Evolutionary conservation across 2,113 vertebrate species (phyloP).

Genomic region (Haliaeetus leucogaster): DNA sequence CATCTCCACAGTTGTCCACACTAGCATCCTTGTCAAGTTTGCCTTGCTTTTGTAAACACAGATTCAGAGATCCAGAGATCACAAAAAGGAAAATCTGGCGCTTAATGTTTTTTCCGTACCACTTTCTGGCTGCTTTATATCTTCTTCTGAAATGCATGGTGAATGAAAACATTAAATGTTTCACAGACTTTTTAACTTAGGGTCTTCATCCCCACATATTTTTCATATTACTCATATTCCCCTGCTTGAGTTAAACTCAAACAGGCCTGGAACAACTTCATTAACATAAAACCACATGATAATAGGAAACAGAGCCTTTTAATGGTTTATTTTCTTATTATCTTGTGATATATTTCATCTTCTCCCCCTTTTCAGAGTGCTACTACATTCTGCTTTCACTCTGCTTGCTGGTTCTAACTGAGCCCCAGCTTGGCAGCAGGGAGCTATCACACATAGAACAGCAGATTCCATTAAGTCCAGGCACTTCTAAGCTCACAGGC

Average conservation of each 20-base stretch:
- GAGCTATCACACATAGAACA: not conserved
- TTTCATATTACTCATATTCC: conserved; percentile 74
- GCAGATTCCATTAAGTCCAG: not conserved
- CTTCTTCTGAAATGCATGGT: conserved; percentile 51
- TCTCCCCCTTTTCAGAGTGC: conserved; percentile 37
- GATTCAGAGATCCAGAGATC: not conserved
- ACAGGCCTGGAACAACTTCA: conserved; percentile 73
- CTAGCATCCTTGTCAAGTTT: not conserved
- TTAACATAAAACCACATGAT: conserved; percentile 78
- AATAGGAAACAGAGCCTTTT: conserved; percentile 72
- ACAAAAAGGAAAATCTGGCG: not conserved
- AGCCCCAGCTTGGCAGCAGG: not conserved
- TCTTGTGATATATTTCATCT: conserved; percentile 74
- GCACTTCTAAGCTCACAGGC: not conserved
- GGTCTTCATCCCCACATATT: conserved; percentile 70
- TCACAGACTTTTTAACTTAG: conserved; percentile 70
- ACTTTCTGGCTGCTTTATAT: conserved; percentile 54
- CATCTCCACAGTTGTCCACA: not conserved
- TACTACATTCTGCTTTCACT: conserved; percentile 68
- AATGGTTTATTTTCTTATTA: conserved; percentile 77
- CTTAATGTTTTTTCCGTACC: conserved; percentile 7
- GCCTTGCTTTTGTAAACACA: not conserved
- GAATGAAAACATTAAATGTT: conserved; percentile 62
- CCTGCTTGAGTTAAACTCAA: conserved; percentile 73
- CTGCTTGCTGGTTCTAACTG: not conserved